These are phyloP conservation scores for Thinocorus orbignyianus DNA, from an alignment of 2,113 vertebrate genomes.

Conservation along the genomic window DNA sequence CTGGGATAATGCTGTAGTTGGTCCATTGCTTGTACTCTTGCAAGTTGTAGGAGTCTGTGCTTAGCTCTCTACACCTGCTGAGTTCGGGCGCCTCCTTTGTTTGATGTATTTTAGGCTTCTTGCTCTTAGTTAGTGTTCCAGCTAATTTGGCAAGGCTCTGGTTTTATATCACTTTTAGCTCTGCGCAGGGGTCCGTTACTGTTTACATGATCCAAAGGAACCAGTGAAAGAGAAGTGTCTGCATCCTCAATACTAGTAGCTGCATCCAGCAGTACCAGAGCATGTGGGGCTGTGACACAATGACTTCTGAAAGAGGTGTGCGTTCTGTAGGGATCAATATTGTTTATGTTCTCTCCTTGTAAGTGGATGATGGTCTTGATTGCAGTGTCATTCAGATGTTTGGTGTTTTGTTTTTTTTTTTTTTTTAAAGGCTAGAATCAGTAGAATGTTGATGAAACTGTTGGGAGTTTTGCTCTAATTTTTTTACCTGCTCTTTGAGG, in stretches of 20 bases:
- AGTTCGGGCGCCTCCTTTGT: not conserved
- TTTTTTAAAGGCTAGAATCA: accelerated
- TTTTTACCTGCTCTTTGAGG: not conserved
- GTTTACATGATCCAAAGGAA: not conserved
- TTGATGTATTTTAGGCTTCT: not conserved
- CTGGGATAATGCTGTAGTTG: not conserved
- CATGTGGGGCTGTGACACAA: not conserved
- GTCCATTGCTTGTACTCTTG: not conserved
- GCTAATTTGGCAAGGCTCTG: not conserved
- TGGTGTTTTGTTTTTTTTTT: no score
- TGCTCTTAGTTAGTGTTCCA: not conserved
- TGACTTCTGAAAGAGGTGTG: not conserved
- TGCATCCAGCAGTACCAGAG: not conserved
- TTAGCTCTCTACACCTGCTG: not conserved
- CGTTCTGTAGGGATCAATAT: not conserved
- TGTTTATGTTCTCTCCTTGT: not conserved
- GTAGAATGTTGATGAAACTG: not conserved
- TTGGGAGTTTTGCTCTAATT: not conserved
- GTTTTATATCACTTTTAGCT: not conserved
- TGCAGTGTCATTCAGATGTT: not conserved
- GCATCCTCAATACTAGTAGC: not conserved
- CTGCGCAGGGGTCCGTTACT: not conserved
- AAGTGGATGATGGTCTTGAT: not conserved
- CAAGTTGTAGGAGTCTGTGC: not conserved
- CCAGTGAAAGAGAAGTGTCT: not conserved